Base-by-base conservation (phyloP, 2,888 invertebrate genomes). In the Acrobasis consociella region DNA sequence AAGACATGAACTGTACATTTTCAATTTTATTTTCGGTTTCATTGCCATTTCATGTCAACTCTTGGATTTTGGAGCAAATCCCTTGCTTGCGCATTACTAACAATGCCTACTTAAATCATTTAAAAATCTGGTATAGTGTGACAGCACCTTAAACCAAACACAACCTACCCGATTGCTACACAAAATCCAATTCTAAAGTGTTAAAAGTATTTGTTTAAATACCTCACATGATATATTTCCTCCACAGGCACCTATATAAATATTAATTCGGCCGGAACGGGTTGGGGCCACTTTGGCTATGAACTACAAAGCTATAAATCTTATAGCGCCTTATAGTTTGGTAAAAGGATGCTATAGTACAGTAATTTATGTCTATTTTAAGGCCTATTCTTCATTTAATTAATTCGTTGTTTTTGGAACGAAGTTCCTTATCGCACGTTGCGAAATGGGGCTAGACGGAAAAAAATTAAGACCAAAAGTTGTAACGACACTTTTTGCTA, bases 261-360 rank as follows among this genome's bases (percentile, higher is more conserved):
- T 82, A 85, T 83, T 84, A 85, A 86, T 86, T 85, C 76, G 77
- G 68, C 62, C 69, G 22, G n/a, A 52, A 22, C 60, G 15, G 49
- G 51, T 60, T 51, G 42, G 39, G 50, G 52, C 13, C 42, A 60
- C 38, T 60, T 50, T 42, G 60, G 9, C 38, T 22, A 51, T 16
- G n/a, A 31, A 13, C 60, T 42, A 60, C 52, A 52, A 52, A 60
- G 5, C 60, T 42, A 60, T 60, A 60, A 52, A 60, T 60, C 51
- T 60, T 60, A 39, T 42, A 42, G 38, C 38, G 11, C 39, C 56
- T 56, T 42, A 56, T 39, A 16, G 13, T 9, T 31, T 42, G 42
- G 42, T 46, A 46, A 46, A 46, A 46, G 46, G 46, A 46, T 13
- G 46, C 13, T 46, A 56, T 56, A 16, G 42, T 56, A 16, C 16